Conservation (phyloP, 2,113 vertebrate species). For the Cavia aperea region DNA sequence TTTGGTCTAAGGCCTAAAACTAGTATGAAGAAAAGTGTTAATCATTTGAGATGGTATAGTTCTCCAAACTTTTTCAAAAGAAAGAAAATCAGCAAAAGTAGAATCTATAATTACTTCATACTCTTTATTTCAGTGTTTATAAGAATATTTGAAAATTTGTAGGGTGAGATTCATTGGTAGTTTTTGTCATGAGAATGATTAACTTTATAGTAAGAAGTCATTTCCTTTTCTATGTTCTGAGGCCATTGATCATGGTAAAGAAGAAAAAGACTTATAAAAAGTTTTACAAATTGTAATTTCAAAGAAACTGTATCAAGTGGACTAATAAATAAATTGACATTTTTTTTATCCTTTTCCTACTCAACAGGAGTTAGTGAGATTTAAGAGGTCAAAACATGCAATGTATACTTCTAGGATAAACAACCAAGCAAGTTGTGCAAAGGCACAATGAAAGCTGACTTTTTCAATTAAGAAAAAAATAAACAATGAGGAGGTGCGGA, state of each 20-base stretch:
- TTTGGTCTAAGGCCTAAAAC: not conserved
- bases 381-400: not conserved
- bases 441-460: not conserved
- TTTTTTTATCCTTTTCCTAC: not conserved
- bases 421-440: not conserved
- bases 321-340: not conserved
- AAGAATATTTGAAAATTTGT: not conserved
- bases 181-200: not conserved
- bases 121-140: not conserved
- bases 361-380: not conserved
- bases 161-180: not conserved
- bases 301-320: not conserved
- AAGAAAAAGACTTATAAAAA: not conserved
- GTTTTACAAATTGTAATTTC: not conserved
- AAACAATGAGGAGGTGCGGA: not conserved
- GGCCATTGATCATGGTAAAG: not conserved
- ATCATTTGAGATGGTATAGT: not conserved
- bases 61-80: not conserved
- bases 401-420: not conserved
- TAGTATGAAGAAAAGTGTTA: not conserved
- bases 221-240: not conserved
- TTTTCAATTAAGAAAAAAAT: not conserved
- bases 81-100: not conserved
- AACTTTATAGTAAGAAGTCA: not conserved
- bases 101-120: not conserved